A percentile compares a stretch with the other conserved stretches of the same genome.
phyloP scores from a whole-genome alignment of 1,140 invertebrate species.

The Oedothorax gibbosus region DNA sequence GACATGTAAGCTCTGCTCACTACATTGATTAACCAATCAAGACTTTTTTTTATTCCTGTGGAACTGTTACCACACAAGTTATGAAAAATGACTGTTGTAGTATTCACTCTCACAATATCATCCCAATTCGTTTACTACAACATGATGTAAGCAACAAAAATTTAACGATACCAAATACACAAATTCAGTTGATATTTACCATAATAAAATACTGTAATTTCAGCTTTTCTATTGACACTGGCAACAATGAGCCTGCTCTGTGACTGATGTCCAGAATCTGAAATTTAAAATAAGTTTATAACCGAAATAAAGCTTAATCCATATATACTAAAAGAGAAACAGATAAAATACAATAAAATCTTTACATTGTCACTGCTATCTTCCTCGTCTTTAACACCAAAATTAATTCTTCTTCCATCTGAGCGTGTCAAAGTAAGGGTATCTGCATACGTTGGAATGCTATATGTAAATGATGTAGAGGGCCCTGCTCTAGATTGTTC shows the following conservation, averaged over 20 bases:
- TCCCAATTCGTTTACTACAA: too few relatives aligned
- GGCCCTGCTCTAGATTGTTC: too few relatives aligned
- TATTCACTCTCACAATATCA: too few relatives aligned
- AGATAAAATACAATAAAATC: not conserved
- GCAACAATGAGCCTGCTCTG: conserved; percentile 27
- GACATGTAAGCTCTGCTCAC: too few relatives aligned
- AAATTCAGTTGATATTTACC: conserved; percentile 3
- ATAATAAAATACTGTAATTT: conserved; percentile 45
- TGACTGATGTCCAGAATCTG: conserved; percentile 39
- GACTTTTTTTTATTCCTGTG: too few relatives aligned
- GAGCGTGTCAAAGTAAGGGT: conserved; percentile 12
- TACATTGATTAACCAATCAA: too few relatives aligned
- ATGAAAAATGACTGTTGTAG: too few relatives aligned
- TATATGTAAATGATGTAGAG: too few relatives aligned
- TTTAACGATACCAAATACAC: too few relatives aligned
- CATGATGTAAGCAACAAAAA: too few relatives aligned
- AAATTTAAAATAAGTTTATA: conserved; percentile 10
- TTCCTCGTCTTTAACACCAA: conserved; percentile 28
- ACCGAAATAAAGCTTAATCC: not conserved
- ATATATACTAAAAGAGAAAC: not conserved
- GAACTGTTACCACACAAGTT: too few relatives aligned
- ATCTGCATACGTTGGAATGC: not conserved
- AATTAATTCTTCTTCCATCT: conserved; percentile 44
- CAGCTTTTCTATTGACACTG: conserved; percentile 11
- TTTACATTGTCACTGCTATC: conserved; percentile 17